Conservation (phyloP, 2,797 vertebrate genomes). For the Rhinoraja longicauda region DNA sequence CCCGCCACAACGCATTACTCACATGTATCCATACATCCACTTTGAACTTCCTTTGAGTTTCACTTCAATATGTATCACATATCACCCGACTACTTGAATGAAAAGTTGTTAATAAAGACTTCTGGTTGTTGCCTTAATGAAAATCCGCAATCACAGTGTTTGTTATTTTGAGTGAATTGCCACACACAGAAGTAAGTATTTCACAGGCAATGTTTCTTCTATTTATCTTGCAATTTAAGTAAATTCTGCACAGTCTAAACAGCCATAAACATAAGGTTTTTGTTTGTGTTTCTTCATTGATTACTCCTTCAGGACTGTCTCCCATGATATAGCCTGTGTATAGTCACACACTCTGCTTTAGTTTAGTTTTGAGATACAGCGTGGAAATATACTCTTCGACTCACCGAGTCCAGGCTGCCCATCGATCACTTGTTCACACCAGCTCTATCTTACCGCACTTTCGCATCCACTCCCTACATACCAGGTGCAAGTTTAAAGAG, state of each 20-base stretch:
- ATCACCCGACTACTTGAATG: neutral
- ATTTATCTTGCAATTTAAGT: neutral
- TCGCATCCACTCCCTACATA: too few species aligned
- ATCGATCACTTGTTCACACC: too few species aligned
- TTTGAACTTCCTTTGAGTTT: neutral
- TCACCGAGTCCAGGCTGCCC: too few species aligned
- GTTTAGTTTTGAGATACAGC: too few species aligned
- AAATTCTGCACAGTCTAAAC: neutral
- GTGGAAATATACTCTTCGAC: too few species aligned
- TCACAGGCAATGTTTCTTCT: neutral
- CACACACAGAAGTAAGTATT: neutral
- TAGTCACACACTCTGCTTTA: neutral
- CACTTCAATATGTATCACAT: neutral
- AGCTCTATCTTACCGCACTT: too few species aligned
- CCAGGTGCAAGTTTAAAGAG: too few species aligned
- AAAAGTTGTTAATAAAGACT: neutral
- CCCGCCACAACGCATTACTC: too few species aligned
- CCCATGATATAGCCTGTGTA: neutral
- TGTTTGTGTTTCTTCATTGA: conserved; percentile 12
- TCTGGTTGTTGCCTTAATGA: neutral
- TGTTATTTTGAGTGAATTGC: neutral
- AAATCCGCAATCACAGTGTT: neutral
- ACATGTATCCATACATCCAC: too few species aligned
- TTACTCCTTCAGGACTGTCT: neutral
- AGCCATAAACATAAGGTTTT: neutral